Base-by-base conservation (phyloP, 2,888 invertebrate genomes). In the Euzophera pinguis region DNA sequence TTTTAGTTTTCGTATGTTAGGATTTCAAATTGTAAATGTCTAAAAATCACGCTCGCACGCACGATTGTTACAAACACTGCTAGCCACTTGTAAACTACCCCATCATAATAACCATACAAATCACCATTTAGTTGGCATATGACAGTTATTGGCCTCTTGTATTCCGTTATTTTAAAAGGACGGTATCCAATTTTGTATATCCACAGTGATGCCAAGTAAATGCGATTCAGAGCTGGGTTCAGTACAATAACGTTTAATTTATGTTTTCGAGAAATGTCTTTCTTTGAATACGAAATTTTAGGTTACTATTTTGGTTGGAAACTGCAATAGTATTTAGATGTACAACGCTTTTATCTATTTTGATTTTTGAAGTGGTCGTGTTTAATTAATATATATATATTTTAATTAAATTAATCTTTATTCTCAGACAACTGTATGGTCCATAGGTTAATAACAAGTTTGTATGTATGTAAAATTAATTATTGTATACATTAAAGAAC, bases 211-310 rank as follows among this genome's bases (percentile, higher is more conserved):
- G 45, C 45, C 45, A 45, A 45, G 45, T 45, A n/a, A 1, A 32
- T 6, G 14, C 45, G 45, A 16, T 39, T 39, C 45, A 2, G 10
- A 7, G 7, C 7, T 10, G 10, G 16, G 14, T 4, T 13, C 6
- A 32, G 10, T 12, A n/a, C 32, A 5, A 32, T 45, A 45, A 45
- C 13, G 2, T 0, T 14, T 45, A 32, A 45, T 45, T 45, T 45
- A 45, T 32, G 45, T 43, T 9, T 43, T 22, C 3, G 22, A 6
- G 2, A 22, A 45, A 32, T 45, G 43, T 32, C 14, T 43, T 27
- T 13, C 43, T 45, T 32, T 45, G 32, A 45, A 45, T 45, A 32
- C 32, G 32, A 32, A 32, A 45, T 45, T 32, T 10, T 45, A 32
- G 10, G 29, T 42, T 22, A 10, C 32, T 9, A 22, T 8, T 29